Percentiles rank a stretch among this genome's conserved stretches.
Evolutionary conservation across 2,797 vertebrate genomes (phyloP).

Genomic region (Leptodactylus fallax): DNA sequence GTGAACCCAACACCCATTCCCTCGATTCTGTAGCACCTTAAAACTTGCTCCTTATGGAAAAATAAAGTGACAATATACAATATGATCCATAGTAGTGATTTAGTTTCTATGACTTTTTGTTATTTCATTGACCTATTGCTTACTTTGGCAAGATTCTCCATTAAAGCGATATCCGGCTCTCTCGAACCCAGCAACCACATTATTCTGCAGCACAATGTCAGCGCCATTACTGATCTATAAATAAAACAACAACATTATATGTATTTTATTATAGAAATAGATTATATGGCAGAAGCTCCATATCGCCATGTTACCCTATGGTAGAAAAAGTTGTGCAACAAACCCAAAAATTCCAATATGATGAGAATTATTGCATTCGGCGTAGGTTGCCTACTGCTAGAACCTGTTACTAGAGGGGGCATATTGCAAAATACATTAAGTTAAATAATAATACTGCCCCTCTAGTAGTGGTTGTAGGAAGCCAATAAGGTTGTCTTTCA

Average conservation of each 20-base stretch:
- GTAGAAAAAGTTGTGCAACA: no score
- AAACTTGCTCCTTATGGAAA: no score
- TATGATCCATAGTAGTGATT: neutral
- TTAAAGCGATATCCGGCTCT: slow-evolving; percentile 82
- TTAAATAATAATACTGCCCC: no score
- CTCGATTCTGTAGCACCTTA: no score
- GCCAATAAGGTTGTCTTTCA: no score
- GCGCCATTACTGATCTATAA: slow-evolving; percentile 80
- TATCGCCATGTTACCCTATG: neutral
- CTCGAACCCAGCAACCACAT: slow-evolving; percentile 86
- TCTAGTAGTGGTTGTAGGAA: no score
- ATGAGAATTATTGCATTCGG: no score
- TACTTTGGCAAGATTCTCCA: slow-evolving; percentile 86
- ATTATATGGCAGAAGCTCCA: neutral
- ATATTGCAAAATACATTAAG: no score
- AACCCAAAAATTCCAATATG: no score
- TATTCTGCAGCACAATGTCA: slow-evolving; percentile 82
- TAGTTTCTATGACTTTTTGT: neutral
- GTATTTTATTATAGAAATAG: neutral
- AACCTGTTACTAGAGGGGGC: no score
- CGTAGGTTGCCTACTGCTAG: no score
- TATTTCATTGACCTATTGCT: slow-evolving; percentile 17
- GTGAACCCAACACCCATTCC: no score
- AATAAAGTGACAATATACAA: neutral
- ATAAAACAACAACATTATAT: neutral